Conservation (phyloP, 2,797 vertebrate species). For the Malurus splendens region DNA sequence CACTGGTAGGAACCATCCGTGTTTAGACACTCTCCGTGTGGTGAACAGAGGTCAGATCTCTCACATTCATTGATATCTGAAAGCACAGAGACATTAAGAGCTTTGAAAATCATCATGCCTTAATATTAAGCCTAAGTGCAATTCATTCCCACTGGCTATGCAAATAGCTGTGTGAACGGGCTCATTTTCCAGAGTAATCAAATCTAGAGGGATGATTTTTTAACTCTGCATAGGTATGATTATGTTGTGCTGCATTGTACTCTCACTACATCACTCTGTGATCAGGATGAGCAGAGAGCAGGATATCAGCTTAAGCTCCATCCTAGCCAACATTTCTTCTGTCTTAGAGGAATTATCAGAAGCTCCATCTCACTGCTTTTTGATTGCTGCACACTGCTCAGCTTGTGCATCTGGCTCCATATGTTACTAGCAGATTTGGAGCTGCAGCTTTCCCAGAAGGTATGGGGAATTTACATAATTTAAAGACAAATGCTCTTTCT, state of each 20-base stretch:
- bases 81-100: conserved; percentile 1
- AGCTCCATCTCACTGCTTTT: neutral
- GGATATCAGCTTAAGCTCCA: neutral
- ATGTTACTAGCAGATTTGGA: neutral
- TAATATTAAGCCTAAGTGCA: neutral
- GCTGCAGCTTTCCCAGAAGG: neutral
- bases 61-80: conserved; percentile 93
- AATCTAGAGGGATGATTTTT: neutral
- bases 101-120: neutral
- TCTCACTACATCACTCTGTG: neutral
- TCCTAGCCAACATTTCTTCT: neutral
- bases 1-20: conserved; percentile 86
- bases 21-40: conserved; percentile 87
- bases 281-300: neutral
- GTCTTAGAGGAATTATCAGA: neutral
- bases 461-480: neutral
- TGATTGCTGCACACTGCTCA: neutral
- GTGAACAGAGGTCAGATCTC: conserved; percentile 78
- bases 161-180: neutral
- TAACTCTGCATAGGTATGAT: neutral
- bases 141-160: neutral
- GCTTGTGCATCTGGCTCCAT: neutral
- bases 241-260: neutral
- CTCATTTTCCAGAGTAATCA: neutral
- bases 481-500: neutral